phyloP scores from a whole-genome alignment of 2,113 vertebrate genomes.

The Sylvietta virens region DNA sequence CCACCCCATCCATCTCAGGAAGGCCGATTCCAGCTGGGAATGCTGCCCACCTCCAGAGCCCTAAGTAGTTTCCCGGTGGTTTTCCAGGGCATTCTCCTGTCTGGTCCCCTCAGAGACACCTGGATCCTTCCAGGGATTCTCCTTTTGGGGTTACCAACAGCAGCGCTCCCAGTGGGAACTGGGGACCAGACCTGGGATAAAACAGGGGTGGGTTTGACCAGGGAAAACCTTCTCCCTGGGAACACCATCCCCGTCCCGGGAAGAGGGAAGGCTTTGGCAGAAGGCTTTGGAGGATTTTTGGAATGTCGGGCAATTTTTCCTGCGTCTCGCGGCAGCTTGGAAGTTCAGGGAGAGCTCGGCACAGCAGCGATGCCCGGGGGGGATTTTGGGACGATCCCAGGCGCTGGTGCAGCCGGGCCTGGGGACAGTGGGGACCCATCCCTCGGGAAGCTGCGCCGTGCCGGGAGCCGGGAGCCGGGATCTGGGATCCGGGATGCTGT shows the following conservation, averaged over 20 bases:
- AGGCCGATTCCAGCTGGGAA: neutral
- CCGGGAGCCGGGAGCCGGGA: neutral
- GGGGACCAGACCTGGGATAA: neutral
- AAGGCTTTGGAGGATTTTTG: neutral
- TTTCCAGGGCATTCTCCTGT: fast-evolving
- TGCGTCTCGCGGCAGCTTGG: neutral
- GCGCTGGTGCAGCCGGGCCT: neutral
- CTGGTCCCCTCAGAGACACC: neutral
- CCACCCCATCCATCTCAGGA: fast-evolving
- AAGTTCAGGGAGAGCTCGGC: neutral
- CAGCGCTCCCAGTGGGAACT: fast-evolving
- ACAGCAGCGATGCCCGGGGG: fast-evolving
- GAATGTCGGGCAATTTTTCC: neutral
- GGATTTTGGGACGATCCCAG: neutral
- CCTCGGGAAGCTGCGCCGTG: neutral
- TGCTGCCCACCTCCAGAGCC: neutral
- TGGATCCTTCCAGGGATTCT: neutral
- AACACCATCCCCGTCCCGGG: neutral
- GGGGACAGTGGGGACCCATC: neutral
- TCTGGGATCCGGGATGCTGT: neutral
- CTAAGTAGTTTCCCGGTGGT: fast-evolving
- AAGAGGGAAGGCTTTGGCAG: neutral
- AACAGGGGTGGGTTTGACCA: too few species aligned
- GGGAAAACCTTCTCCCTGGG: neutral
- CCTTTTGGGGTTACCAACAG: neutral